Conservation (phyloP, 2,797 vertebrate species). For the Phyllotis vaccarum region DNA sequence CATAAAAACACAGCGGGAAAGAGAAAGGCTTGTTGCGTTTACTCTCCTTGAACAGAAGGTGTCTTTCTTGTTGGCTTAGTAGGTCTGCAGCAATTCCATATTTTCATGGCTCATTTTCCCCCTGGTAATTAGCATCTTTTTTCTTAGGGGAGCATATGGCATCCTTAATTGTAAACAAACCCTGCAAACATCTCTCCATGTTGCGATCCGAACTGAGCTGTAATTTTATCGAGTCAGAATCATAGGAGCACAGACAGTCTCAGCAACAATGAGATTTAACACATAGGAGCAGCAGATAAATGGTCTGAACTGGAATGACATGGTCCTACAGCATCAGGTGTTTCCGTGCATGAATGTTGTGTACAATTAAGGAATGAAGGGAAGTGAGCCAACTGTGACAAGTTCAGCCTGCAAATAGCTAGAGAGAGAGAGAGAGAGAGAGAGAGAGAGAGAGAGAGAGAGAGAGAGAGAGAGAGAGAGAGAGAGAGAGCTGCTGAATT, state of each 20-base stretch:
- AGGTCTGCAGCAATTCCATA: slow-evolving; percentile 76
- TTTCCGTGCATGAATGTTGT: not conserved
- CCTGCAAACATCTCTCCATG: slow-evolving; percentile 73
- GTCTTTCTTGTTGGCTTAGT: slow-evolving; percentile 70
- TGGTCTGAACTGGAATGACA: slow-evolving; percentile 34
- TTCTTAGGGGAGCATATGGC: slow-evolving; percentile 76
- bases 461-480: not conserved
- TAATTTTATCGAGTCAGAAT: slow-evolving; percentile 65
- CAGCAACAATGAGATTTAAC: slow-evolving; percentile 56
- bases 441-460: not conserved
- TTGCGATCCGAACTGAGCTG: slow-evolving; percentile 77
- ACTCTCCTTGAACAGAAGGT: slow-evolving; percentile 50
- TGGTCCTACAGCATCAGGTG: slow-evolving; percentile 1
- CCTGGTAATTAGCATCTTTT: slow-evolving; percentile 79
- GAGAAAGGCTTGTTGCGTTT: not conserved
- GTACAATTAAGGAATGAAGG: slow-evolving; percentile 30
- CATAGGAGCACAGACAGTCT: slow-evolving; percentile 59
- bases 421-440: not conserved
- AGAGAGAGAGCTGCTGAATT: not conserved
- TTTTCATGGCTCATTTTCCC: slow-evolving; percentile 72
- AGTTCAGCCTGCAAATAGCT: not conserved
- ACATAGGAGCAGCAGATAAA: slow-evolving; percentile 5
- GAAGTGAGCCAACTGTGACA: not conserved
- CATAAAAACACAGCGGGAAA: not conserved
- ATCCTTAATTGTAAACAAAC: slow-evolving; percentile 81